Conservation (phyloP, 2,113 vertebrate species). For the Meles meles region DNA sequence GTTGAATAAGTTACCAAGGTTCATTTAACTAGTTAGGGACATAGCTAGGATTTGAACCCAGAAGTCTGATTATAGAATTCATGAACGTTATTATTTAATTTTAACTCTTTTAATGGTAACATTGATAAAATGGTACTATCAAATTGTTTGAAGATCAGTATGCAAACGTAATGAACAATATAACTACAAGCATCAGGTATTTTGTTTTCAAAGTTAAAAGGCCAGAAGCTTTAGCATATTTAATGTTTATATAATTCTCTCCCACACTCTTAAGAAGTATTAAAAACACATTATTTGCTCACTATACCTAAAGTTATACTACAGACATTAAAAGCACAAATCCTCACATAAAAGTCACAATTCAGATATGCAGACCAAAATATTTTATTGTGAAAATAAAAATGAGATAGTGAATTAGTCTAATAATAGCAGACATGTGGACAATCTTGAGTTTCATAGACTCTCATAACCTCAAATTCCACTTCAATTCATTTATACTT, state of each 20-base stretch:
- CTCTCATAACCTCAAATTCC: neutral
- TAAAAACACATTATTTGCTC: slow-evolving; percentile 6
- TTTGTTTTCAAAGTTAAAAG: slow-evolving; percentile 6
- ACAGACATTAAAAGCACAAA: neutral
- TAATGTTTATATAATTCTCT: slow-evolving; percentile 31
- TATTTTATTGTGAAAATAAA: slow-evolving; percentile 2
- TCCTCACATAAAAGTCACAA: neutral
- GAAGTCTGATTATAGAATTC: neutral
- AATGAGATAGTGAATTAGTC: neutral
- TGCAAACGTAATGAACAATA: neutral
- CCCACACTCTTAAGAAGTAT: neutral
- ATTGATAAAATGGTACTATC: neutral
- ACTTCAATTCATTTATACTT: neutral
- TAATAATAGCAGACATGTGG: slow-evolving; percentile 1
- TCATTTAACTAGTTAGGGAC: neutral
- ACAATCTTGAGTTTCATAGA: slow-evolving; percentile 13
- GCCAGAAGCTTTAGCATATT: neutral
- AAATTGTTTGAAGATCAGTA: neutral
- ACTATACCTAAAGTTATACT: neutral
- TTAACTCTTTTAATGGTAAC: neutral
- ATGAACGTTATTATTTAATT: neutral
- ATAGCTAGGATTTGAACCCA: neutral
- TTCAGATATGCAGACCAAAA: neutral
- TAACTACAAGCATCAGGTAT: neutral
- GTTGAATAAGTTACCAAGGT: neutral